A percentile compares a stretch with the other conserved stretches of the same genome.
phyloP scores from a whole-genome alignment of 2,888 invertebrate species.

The Amphimallon solstitiale region DNA sequence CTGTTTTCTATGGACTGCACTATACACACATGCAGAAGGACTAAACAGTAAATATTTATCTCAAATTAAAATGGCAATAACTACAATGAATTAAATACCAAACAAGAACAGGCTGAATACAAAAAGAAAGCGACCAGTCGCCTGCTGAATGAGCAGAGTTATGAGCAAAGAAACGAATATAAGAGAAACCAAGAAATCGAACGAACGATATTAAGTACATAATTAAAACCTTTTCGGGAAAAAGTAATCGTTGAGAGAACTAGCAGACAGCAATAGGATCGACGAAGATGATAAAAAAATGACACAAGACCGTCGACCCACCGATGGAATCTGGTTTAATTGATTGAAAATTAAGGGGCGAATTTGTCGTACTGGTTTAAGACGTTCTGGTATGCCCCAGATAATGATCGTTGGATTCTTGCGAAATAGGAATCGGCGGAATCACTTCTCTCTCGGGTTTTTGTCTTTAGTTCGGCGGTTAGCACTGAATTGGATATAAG shows the following conservation, averaged over 20 bases:
- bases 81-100: no score
- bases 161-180: no score
- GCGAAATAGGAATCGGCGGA: not conserved
- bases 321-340: constrained; percentile 21
- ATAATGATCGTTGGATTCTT: not conserved
- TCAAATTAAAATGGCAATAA: no score
- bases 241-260: not conserved
- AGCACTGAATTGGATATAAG: no score
- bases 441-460: no score
- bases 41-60: no score
- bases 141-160: no score
- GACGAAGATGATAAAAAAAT: constrained; percentile 2
- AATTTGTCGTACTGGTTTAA: constrained; percentile 4
- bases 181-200: not conserved
- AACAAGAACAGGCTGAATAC: no score
- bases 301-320: constrained; percentile 8
- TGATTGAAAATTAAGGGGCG: constrained; percentile 22
- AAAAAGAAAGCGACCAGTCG: no score
- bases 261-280: not conserved
- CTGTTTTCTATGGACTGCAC: no score
- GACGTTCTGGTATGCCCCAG: not conserved
- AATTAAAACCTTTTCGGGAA: constrained; percentile 26
- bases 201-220: constrained; percentile 12
- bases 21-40: no score
- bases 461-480: no score